Conservation (phyloP, 2,113 vertebrate species). For the Cephalopholis sonnerati region DNA sequence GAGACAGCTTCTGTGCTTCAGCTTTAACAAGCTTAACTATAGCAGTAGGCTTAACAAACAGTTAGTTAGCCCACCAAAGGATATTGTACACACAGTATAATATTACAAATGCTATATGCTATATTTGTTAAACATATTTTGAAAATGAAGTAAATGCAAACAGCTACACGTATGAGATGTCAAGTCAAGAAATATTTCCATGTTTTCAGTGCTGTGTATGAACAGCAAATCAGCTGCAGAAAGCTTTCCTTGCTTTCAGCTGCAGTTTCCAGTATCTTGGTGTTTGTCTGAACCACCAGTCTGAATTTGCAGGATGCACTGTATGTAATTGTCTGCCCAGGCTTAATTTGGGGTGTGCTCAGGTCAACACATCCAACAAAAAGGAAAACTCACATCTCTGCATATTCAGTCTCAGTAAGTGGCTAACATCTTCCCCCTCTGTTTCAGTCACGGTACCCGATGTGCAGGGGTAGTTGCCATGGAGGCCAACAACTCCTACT, state of each 20-base stretch:
- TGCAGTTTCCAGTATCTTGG: conserved; percentile 1
- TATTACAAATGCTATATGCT: too few species aligned
- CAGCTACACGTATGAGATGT: neutral
- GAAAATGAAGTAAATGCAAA: neutral
- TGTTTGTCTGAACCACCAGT: conserved; percentile 10
- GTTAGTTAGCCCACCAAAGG: neutral
- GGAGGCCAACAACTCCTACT: conserved; percentile 83
- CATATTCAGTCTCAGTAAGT: conserved; percentile 43
- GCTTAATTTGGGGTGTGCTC: conserved; percentile 14
- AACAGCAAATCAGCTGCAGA: conserved; percentile 4
- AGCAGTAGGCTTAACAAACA: neutral
- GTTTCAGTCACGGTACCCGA: conserved; percentile 77
- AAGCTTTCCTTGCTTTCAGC: neutral
- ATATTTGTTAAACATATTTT: neutral
- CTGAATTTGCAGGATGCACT: conserved; percentile 12
- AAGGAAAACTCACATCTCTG: conserved; percentile 25
- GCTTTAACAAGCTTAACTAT: neutral
- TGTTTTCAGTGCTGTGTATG: neutral
- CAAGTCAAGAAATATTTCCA: neutral
- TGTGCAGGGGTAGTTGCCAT: conserved; percentile 85
- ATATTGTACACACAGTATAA: neutral
- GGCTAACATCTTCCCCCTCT: conserved; percentile 55
- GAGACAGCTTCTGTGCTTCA: too few species aligned
- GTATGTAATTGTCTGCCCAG: conserved; percentile 24
- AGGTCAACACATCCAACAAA: conserved; percentile 30